These are phyloP conservation scores for Andinoacara biseriatus DNA, from an alignment of 2,113 vertebrate genomes.

Conservation along the genomic window DNA sequence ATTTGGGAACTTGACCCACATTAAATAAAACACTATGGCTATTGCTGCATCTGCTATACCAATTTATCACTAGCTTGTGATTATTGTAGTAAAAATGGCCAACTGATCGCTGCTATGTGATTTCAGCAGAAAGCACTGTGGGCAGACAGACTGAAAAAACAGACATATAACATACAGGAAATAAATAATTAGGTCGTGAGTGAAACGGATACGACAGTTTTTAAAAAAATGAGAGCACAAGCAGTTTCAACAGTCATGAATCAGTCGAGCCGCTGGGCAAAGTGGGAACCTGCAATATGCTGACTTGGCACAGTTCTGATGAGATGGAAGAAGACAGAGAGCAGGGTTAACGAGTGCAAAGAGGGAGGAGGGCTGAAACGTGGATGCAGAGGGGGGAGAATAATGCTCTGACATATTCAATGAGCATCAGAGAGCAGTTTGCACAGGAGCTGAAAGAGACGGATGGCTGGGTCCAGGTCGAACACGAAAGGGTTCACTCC, in stretches of 20 bases:
- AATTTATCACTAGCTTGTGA: not conserved
- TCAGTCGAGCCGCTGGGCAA: conserved; percentile 9
- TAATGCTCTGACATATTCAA: conserved; percentile 47
- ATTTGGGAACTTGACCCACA: not conserved
- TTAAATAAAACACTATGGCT: not conserved
- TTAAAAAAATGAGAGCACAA: not conserved
- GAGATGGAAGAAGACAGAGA: conserved; percentile 22
- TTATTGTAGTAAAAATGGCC: not conserved
- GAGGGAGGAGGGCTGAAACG: conserved; percentile 20
- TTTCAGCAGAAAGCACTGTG: not conserved
- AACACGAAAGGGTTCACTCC: conserved; percentile 7
- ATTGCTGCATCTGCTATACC: not conserved
- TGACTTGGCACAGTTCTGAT: conserved; percentile 52
- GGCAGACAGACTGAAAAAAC: not conserved
- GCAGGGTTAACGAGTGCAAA: conserved; percentile 59
- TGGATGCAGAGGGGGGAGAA: not conserved
- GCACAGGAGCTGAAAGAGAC: conserved; percentile 20
- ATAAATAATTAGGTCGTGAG: not conserved
- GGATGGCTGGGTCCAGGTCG: not conserved
- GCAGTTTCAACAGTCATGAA: conserved; percentile 20
- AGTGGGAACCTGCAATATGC: conserved; percentile 50
- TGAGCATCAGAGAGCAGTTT: conserved; percentile 53
- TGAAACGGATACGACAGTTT: not conserved
- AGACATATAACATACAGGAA: not conserved
- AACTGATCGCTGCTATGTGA: not conserved